phyloP scores from a whole-genome alignment of 2,113 vertebrate species.

The Bothrops jararaca region DNA sequence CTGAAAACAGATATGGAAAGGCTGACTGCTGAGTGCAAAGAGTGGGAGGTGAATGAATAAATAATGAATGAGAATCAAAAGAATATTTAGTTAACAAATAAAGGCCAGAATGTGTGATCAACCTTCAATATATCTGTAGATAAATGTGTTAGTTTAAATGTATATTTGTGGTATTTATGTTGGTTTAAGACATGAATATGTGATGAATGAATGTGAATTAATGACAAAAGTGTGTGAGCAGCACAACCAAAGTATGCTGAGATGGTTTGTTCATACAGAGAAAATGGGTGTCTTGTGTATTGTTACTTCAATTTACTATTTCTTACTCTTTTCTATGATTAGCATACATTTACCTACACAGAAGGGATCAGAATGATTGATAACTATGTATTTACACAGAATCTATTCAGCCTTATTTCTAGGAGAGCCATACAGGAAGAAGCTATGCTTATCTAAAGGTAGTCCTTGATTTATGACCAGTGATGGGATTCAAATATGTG shows the following conservation, averaged over 20 bases:
- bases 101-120: neutral
- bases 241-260: neutral
- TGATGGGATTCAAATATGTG: too few relatives aligned
- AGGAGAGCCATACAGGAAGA: neutral
- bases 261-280: neutral
- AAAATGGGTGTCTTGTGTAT: neutral
- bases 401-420: accelerated
- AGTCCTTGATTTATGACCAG: neutral
- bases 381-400: neutral
- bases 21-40: neutral
- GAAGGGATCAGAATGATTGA: neutral
- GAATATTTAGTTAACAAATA: neutral
- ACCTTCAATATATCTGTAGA: neutral
- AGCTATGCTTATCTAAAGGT: neutral
- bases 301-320: neutral
- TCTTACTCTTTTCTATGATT: neutral
- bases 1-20: neutral
- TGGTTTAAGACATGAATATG: neutral
- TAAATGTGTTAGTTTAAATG: neutral
- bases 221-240: neutral
- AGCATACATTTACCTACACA: neutral
- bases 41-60: neutral
- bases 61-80: neutral
- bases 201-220: neutral
- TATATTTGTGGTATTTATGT: neutral